Evolutionary conservation across 2,113 vertebrate genomes (phyloP), one percentile per base, ranked within the genome.

Genomic region (Anolis carolinensis): DNA sequence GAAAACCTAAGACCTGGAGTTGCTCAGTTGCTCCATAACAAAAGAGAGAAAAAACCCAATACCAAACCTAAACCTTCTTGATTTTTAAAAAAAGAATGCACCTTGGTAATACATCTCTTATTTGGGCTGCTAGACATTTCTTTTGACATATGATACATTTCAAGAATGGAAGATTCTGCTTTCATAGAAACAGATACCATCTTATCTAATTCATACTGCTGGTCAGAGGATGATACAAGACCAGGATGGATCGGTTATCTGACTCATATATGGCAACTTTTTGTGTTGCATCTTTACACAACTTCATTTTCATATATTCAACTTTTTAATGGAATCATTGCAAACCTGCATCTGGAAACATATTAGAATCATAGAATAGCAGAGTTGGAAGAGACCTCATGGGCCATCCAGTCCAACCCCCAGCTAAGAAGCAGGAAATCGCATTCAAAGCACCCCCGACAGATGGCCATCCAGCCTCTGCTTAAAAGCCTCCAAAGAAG

Each of bases 1-100:
- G 95, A 94, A 95, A 96, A 95, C 96, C 92, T 92, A 86, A 86
- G 86, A 88, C 93, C 92, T 89, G 88, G 87, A 93, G 96, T 95
- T 95, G 93, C 94, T 94, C 95, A 89, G 93, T 94, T 95, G 89
- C 10, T 85, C 0, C 63, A 90, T 88, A 90, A 62, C n/a, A 71
- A 85, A 71, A 44, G 5, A 44, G 39, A 44, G 39, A 44, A 5
- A 81, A 82, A 30, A 18, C 89, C 89, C 32, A 36, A 72, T 18
- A 59, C 55, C 55, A 59, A 59, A 59, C 55, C 55, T 18, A 59
- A 55, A 14, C 55, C 94, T 92, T 91, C 90, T 89, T 59, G 63
- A 83, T 93, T 93, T 85, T 48, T 20, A 67, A 88, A 88, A 90
- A 89, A 88, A 88, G 90, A 89, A 90, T 32, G 25, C 62, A 80